A percentile compares a stretch with the other conserved stretches of the same genome.
These are phyloP conservation scores for Druon quercuslanigerum DNA, from an alignment of 1,140 invertebrate genomes.

Conservation along the genomic window DNA sequence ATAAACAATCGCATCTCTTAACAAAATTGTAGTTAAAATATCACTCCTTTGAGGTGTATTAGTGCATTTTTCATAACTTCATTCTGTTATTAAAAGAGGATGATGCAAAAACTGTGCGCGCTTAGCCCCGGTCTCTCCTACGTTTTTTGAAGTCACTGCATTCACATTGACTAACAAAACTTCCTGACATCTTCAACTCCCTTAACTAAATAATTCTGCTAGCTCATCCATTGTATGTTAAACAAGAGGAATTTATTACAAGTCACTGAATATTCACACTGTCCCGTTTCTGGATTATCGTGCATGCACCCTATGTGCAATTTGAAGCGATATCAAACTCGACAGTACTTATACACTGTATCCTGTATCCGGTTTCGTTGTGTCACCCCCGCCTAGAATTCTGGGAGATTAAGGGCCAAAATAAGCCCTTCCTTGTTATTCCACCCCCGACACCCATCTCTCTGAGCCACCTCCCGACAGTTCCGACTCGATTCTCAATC, in stretches of 20 bases:
- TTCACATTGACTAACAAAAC: no score
- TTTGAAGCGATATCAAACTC: not conserved
- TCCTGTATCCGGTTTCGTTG: not conserved
- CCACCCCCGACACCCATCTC: not conserved
- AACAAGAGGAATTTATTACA: not conserved
- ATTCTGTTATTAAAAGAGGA: no score
- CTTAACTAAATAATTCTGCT: no score
- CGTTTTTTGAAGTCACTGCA: no score
- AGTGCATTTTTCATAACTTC: no score
- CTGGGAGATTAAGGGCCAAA: not conserved
- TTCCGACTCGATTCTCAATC: not conserved
- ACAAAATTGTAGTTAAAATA: no score
- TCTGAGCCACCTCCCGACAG: not conserved
- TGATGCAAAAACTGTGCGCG: no score
- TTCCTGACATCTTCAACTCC: no score
- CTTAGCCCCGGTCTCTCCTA: no score
- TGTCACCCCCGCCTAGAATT: not conserved
- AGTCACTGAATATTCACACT: not conserved
- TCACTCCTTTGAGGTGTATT: no score
- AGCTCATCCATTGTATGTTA: no score
- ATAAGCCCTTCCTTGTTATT: constrained; percentile 11
- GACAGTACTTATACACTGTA: not conserved
- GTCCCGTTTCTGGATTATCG: not conserved
- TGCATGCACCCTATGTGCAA: constrained; percentile 2
- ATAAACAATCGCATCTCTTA: no score